A percentile compares a stretch with the other conserved stretches of the same genome.
Evolutionary conservation across 2,797 vertebrate genomes (phyloP).

Genomic region (Glyptemys insculpta): DNA sequence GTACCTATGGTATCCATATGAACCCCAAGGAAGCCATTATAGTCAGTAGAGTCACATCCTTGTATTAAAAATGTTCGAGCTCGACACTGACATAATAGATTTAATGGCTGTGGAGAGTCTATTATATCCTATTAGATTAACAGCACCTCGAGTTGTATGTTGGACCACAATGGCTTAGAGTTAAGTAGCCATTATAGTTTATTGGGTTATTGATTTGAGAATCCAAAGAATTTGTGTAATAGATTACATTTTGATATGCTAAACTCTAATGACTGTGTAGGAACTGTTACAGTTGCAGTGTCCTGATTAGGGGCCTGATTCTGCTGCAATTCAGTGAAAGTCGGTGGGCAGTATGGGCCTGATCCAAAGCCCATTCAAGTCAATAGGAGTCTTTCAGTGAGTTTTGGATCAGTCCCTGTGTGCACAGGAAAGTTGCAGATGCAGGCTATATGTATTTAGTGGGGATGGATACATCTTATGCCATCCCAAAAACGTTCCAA

Average conservation of each 20-base stretch:
- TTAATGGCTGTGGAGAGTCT: constrained; percentile 35
- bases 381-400: fast-evolving
- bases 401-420: not conserved
- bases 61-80: not conserved
- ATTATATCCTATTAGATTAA: constrained; percentile 46
- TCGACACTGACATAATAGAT: constrained; percentile 39
- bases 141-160: not conserved
- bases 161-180: constrained; percentile 50
- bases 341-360: not conserved
- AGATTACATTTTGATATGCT: not conserved
- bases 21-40: not conserved
- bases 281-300: not conserved
- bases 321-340: not conserved
- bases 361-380: not conserved
- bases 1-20: not conserved
- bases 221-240: constrained; percentile 22
- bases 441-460: not conserved
- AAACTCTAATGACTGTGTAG: not conserved
- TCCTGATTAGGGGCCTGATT: not conserved
- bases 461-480: not conserved
- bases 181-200: constrained; percentile 54
- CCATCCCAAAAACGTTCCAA: not conserved
- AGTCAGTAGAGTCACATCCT: constrained; percentile 26
- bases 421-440: not conserved
- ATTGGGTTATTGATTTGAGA: constrained; percentile 60